Evolutionary conservation across 2,888 invertebrate genomes (phyloP), one percentile per base, ranked within the genome.

Genomic region (Sinodicranocentrus sp.): DNA sequence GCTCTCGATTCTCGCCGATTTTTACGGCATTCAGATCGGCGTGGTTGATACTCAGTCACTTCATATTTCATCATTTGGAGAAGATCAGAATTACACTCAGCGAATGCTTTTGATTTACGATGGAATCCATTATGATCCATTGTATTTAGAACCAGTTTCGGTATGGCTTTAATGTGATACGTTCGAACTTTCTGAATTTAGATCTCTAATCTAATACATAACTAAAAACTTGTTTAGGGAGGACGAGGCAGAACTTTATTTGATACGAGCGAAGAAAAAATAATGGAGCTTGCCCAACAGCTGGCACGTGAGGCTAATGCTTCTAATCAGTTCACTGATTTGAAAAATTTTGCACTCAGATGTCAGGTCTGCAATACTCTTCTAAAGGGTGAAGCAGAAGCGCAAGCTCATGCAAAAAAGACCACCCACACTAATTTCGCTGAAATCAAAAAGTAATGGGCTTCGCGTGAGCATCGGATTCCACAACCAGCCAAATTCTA

Each of bases 111-210:
- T 98, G 3, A 92, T 98, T 70, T 98, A 98, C 90, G 98, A 98
- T 91, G 98, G 98, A 19, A 97, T 98, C 71, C 98, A 98, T 91
- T 98, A 98, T 90, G 98, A 98, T 91, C 97, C 98, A 0, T 91
- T 98, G 13, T 96, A 95, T 90, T 92, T 97, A 91, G 97, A 98
- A 91, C 94, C 95, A 2, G 91, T 93, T 39, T 93, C 94, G 90
- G 96, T 95, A 92, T 93, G 94, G 19, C 15, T 21, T 43, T 6
- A 23, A 92, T 61, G 28, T 52, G 33, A 59, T 59, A 6, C 33
- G 33, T 33, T 39, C 13, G 5, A 21, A 39, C 13, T 39, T 5
- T 39, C n/a, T 48, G 48, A 10, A 10, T 2, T n/a, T 48, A 48
- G 39, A 8, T 39, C 13, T 39, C 39, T 13, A 39, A 8, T 13